Evolutionary conservation across 2,888 invertebrate genomes (phyloP), one percentile per base, ranked within the genome.

Genomic region (Archips xylosteana): DNA sequence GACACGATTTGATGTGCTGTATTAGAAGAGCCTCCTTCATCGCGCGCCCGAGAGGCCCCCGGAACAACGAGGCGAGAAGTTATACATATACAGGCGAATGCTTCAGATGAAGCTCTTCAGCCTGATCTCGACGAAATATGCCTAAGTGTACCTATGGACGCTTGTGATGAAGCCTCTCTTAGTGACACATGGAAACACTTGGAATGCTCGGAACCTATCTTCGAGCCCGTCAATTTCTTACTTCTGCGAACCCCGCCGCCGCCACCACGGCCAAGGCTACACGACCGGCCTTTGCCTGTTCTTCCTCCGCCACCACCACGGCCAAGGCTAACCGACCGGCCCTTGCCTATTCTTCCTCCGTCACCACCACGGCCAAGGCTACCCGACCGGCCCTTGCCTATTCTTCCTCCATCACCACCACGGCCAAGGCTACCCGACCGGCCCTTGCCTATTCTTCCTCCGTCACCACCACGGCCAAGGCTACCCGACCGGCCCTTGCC

Each of bases 1-100:
- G 78, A 88, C 85, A 78, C 85, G 88, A 71, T 86, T 89, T 76
- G 92, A 92, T 83, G 91, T 92, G 75, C 84, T 92, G 73, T 92
- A 92, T 80, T 91, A 84, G 71, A 71, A 23, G 45, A 54, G 54
- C 23, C 23, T 5, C 34, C 15, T 15, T 13, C 47, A 8, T 8
- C 63, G 57, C 12, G 32, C 57, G 10, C 13, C 13, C 34, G 34
- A 47, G 47, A 13, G 47, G 51, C 15, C 34, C 12, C 54, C 23
- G n/a, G 5, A 49, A 54, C 51, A 15, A 15, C 13, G 10, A 23
- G 9, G 45, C 45, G 32, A 23, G 10, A 23, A 5, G 12, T 8
- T 4, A 13, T 9, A 15, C 15, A 32, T 3, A 9, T 32, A 6
- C 13, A 36, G 60, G 36, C 34, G 60, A n/a, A 23, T 39, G 60